Conservation (phyloP, 2,888 invertebrate genomes). For the Pollenia labialis region DNA sequence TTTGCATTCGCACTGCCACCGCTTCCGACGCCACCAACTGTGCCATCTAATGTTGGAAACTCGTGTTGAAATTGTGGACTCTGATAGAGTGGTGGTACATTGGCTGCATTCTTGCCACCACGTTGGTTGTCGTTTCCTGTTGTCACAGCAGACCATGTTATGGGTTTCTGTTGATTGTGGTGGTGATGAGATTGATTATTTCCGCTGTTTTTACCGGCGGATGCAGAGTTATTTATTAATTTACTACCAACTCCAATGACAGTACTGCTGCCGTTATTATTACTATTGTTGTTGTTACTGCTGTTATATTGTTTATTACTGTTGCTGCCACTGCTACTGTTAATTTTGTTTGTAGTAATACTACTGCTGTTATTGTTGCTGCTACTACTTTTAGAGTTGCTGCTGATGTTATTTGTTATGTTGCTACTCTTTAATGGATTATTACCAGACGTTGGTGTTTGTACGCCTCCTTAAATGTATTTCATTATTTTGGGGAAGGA, state of each 20-base stretch:
- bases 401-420: slow-evolving; percentile 69
- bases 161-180: slow-evolving; percentile 84
- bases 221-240: slow-evolving; percentile 76
- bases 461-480: slow-evolving; percentile 61
- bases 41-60: slow-evolving; percentile 92
- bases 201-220: slow-evolving; percentile 69
- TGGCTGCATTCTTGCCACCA: slow-evolving; percentile 76
- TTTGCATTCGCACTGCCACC: slow-evolving; percentile 79
- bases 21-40: slow-evolving; percentile 83
- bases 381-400: slow-evolving; percentile 71
- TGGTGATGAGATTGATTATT: slow-evolving; percentile 74
- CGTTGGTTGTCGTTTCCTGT: slow-evolving; percentile 84
- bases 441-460: slow-evolving; percentile 66
- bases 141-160: slow-evolving; percentile 87
- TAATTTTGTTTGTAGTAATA: slow-evolving; percentile 38
- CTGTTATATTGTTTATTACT: slow-evolving; percentile 72
- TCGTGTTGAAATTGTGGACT: slow-evolving; percentile 97
- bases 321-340: slow-evolving; percentile 68
- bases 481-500: slow-evolving; percentile 27
- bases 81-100: slow-evolving; percentile 88
- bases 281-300: slow-evolving; percentile 74
- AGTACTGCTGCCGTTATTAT: slow-evolving; percentile 75
- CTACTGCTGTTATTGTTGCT: slow-evolving; percentile 75
- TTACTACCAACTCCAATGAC: slow-evolving; percentile 76
- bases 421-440: slow-evolving; percentile 62